phyloP scores from a whole-genome alignment of 2,888 invertebrate genomes.

The Drosophila monieri region DNA sequence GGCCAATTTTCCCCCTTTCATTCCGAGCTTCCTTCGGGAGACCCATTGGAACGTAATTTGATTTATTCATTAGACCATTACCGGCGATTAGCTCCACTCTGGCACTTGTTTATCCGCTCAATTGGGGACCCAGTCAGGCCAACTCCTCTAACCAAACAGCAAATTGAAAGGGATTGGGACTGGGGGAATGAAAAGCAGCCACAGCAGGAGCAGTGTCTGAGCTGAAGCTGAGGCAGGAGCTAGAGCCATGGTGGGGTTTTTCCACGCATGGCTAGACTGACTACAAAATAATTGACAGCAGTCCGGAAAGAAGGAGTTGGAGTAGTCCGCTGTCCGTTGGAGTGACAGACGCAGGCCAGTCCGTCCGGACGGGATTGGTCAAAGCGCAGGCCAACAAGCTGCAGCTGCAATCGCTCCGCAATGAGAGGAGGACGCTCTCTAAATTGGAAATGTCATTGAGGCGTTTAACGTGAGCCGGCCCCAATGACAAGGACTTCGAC shows the following conservation, averaged over 20 bases:
- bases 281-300: conserved; percentile 70
- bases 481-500: conserved; percentile 48
- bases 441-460: conserved; percentile 79
- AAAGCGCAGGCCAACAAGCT: conserved; percentile 45
- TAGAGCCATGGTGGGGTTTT: conserved; percentile 6
- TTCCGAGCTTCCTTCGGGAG: conserved; percentile 12
- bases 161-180: conserved; percentile 64
- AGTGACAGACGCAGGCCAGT: conserved; percentile 59
- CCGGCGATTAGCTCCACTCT: conserved; percentile 35
- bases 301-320: conserved; percentile 5
- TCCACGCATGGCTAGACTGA: conserved; percentile 55
- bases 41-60: conserved; percentile 33
- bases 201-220: too few relatives aligned
- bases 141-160: conserved; percentile 59
- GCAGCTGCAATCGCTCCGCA: conserved; percentile 19
- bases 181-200: conserved; percentile 22
- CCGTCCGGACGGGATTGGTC: conserved; percentile 59
- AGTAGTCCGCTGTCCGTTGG: conserved; percentile 41
- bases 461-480: conserved; percentile 69
- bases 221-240: conserved; percentile 37
- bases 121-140: conserved; percentile 56
- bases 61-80: conserved; percentile 43
- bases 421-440: conserved; percentile 50
- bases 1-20: conserved; percentile 1
- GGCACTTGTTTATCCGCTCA: conserved; percentile 63